Base-by-base conservation (phyloP, 2,113 vertebrate species). In the Ceyx melanurus region DNA sequence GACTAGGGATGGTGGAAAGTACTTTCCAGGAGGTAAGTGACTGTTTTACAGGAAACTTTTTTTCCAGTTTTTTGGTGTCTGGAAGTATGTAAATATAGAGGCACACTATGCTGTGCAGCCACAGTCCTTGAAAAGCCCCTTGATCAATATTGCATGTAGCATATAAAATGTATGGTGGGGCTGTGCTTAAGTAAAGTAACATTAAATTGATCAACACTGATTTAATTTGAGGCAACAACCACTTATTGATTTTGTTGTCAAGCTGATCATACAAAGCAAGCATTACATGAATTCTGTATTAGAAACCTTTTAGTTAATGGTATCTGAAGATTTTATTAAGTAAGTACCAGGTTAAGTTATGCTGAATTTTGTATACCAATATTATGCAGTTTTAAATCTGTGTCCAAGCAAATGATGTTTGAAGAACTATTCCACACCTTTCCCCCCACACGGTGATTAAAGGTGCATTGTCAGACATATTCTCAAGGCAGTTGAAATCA, bases 211-310 rank as follows among this genome's bases (percentile, higher is more conserved):
- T 92, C 77, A 84, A 43, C n/a, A 4, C 56, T 86, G 81, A 95
- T 93, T 94, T 92, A 78, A 95, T 91, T 92, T 90, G 68, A 93
- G 89, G 90, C 92, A 86, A 46, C 37, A 78, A n/a, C n/a, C 54
- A 17, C 62, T 45, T 72, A 94, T 87, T 33, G 86, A 94, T 92
- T 82, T 66, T 50, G 35, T 45, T 82, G 95, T 89, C 94, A 57
- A 45, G 81, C 80, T 42, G 79, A 86, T 83, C 76, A 54, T n/a
- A 74, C 35, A 71, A 12, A 61, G 50, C 73, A 21, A 85, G 92
- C 45, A 3, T 40, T 43, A 56, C 64, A 61, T 0, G 8, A 65
- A 3, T 31, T 48, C 35, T 1, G 11, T 21, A 21, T 65, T 45
- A 76, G 68, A 86, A 82, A 17, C 60, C 66, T 73, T 65, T 81